Conservation (phyloP, 2,797 vertebrate species). For the Perdix hodgsoniae region DNA sequence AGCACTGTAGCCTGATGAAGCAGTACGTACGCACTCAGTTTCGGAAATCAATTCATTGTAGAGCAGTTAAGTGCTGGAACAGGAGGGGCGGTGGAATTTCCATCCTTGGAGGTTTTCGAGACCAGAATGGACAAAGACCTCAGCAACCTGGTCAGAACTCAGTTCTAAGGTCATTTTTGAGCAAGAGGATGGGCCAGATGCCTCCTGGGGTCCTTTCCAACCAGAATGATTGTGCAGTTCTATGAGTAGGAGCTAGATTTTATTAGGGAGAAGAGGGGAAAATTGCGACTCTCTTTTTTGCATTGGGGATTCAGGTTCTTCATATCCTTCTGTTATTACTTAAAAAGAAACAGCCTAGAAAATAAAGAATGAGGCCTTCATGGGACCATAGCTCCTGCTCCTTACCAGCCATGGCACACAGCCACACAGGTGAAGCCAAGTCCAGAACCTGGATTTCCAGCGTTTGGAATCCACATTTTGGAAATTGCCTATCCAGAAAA, state of each 20-base stretch:
- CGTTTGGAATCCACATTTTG: background rate
- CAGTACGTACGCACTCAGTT: no score
- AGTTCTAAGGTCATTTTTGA: background rate
- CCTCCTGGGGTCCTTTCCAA: background rate
- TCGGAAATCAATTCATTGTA: background rate
- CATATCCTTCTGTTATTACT: background rate
- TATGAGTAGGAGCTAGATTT: background rate
- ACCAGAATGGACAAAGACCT: background rate
- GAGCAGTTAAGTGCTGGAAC: background rate
- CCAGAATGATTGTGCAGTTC: background rate
- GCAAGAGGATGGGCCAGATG: background rate
- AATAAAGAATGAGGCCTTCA: background rate
- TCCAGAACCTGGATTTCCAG: background rate
- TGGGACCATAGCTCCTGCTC: background rate
- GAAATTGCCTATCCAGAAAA: background rate
- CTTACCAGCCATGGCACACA: background rate
- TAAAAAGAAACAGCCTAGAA: background rate
- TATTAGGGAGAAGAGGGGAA: no score
- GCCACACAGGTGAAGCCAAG: conserved; percentile 1
- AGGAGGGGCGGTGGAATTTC: background rate
- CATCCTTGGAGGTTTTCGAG: background rate
- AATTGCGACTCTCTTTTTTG: background rate
- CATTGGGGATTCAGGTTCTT: background rate
- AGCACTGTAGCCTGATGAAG: background rate
- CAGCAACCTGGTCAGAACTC: background rate